Base-by-base conservation (phyloP, 2,888 invertebrate species). In the Nipponacmea schrenckii region DNA sequence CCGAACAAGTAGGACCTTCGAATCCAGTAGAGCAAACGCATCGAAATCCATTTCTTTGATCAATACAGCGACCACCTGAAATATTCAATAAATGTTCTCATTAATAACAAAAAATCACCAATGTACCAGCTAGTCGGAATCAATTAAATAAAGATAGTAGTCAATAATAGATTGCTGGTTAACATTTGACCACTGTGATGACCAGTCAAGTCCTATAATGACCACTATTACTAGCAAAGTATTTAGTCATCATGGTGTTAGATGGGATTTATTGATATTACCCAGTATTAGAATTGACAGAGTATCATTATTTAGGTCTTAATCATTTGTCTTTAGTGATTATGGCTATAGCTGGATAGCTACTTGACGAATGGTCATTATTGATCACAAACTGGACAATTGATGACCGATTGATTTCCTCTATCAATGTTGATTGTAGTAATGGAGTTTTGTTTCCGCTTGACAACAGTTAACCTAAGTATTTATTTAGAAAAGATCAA, bases 1-100 rank as follows among this genome's bases (percentile, higher is more conserved):
- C 84, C 65, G 87, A 84, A 77, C 90, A 90, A 14, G 81, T 84
- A 12, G 85, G 83, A 3, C 90, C 89, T 68, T 76, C 81, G 75
- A 81, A 87, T 31, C 88, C 88, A 0, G 83, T 71, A 0, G 80
- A 77, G 72, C 88, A 88, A 8, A 85, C 79, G 74, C 89, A 89
- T 24, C 83, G 81, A 78, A 83, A 86, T 7, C 87, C 85, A 74
- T 84, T 82, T 45, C 83, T 72, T 76, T 85, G 80, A 74, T 87
- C 87, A 17, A 87, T 81, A 73, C 88, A 88, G 10, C 83, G 81
- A 8, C 88, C 88, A 68, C 80, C 87, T 86, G 81, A 48, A 80
- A 79, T 46, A 67, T 14, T 2, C 62, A 63, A 17, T 39, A 39
- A 39, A 39, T 5, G 39, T 39, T 10, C 8, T 39, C 39, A 39